Percentiles rank a stretch among this genome's conserved stretches.
Evolutionary conservation across 2,888 invertebrate species (phyloP).

Genomic region (Dryomyza anilis): DNA sequence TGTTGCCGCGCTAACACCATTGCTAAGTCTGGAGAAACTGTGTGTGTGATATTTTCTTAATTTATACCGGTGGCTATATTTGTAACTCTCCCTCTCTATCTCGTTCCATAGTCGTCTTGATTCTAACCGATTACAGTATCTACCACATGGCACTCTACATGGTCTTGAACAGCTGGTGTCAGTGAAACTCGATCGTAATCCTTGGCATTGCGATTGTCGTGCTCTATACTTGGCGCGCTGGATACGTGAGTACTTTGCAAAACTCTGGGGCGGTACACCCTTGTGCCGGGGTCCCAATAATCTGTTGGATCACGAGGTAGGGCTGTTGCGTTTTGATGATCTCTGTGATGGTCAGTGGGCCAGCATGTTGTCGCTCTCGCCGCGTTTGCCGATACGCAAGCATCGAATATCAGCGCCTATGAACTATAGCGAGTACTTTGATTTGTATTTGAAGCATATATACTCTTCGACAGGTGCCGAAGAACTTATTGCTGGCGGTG

Average conservation of each 20-base stretch:
- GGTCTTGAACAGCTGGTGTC: conserved; percentile 65
- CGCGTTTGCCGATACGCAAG: conserved; percentile 58
- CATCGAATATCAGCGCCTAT: conserved; percentile 57
- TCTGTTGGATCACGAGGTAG: conserved; percentile 63
- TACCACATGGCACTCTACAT: conserved; percentile 68
- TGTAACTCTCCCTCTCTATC: background rate
- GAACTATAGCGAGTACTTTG: conserved; percentile 59
- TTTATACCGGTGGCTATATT: background rate
- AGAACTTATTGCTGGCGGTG: too few relatives aligned
- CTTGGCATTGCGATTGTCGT: conserved; percentile 70
- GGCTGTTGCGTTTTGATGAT: conserved; percentile 66
- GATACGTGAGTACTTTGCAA: conserved; percentile 62
- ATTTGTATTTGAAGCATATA: conserved; percentile 59
- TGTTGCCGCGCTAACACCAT: conserved; percentile 59
- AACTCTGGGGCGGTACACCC: conserved; percentile 64
- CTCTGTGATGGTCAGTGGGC: conserved; percentile 77
- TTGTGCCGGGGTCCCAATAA: conserved; percentile 65
- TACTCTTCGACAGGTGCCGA: conserved; percentile 50
- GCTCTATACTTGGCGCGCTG: conserved; percentile 69
- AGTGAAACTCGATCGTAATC: conserved; percentile 68
- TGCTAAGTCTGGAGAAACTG: conserved; percentile 62
- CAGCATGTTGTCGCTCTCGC: conserved; percentile 66
- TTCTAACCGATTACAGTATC: conserved; percentile 68
- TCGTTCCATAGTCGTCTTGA: conserved; percentile 63
- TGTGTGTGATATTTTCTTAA: conserved; percentile 49